Conservation (phyloP, 92 coral and sea anemone genomes). For the Parazoanthus darwini region DNA sequence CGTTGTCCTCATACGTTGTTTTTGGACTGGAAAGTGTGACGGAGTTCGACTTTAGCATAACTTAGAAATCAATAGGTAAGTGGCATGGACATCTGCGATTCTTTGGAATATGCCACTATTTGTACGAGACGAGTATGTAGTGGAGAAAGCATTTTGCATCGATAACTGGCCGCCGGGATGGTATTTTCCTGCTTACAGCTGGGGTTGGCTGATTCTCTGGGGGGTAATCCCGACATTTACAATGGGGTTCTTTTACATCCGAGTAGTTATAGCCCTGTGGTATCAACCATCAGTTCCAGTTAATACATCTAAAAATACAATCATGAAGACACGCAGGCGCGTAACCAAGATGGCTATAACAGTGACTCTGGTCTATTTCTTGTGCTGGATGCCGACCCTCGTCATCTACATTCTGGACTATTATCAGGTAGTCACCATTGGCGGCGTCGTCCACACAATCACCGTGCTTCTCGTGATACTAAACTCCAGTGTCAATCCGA, state of each 20-base stretch:
- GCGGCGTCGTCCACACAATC: not conserved
- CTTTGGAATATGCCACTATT: constrained; percentile 56
- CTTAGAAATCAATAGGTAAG: too few species aligned
- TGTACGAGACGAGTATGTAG: constrained; percentile 38
- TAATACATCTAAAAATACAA: not conserved
- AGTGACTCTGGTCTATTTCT: constrained; percentile 31
- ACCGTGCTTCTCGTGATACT: constrained; percentile 21
- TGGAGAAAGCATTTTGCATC: constrained; percentile 46
- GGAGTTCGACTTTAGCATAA: too few species aligned
- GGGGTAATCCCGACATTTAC: constrained; percentile 44
- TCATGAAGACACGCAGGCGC: constrained; percentile 24
- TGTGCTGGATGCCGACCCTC: constrained; percentile 46
- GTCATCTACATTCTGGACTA: constrained; percentile 19
- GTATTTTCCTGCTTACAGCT: constrained; percentile 49
- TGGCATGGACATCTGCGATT: constrained; percentile 42
- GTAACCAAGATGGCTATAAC: constrained; percentile 42
- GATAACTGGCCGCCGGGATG: constrained; percentile 52
- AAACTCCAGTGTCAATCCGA: constrained; percentile 40
- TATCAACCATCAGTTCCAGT: constrained; percentile 14
- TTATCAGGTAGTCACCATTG: not conserved
- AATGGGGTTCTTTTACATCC: constrained; percentile 50
- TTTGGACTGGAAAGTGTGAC: too few species aligned
- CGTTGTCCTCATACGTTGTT: too few species aligned
- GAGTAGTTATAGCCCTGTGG: constrained; percentile 41
- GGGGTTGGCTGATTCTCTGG: constrained; percentile 54